Percentiles rank a stretch among this genome's conserved stretches.
phyloP scores from a whole-genome alignment of 2,113 vertebrate species.

The Garra rufa region DNA sequence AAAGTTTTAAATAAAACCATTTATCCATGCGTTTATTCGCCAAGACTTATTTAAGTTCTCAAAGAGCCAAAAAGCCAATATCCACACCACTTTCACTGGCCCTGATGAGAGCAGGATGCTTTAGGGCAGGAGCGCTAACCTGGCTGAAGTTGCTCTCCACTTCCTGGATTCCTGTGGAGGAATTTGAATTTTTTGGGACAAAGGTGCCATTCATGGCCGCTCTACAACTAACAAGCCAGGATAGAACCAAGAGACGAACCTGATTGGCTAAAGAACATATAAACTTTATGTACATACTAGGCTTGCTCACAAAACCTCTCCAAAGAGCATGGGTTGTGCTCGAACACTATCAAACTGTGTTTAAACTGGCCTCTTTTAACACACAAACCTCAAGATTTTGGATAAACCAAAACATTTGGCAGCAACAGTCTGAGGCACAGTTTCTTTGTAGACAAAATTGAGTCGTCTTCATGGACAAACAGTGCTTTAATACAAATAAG shows the following conservation, averaged over 20 bases:
- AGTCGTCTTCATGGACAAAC: background rate
- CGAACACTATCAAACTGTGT: constrained; percentile 9
- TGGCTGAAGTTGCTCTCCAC: constrained; percentile 27
- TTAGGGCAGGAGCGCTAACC: background rate
- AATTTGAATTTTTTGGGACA: constrained; percentile 41
- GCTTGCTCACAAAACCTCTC: constrained; percentile 5
- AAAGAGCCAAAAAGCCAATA: background rate
- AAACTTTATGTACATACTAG: constrained; percentile 12
- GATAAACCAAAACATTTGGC: background rate
- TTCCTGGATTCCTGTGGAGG: constrained; percentile 49
- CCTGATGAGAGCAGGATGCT: background rate
- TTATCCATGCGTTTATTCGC: background rate
- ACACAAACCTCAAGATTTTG: background rate
- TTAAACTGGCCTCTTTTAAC: background rate
- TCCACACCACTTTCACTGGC: background rate
- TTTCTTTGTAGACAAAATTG: background rate
- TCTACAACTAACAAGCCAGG: constrained; percentile 30
- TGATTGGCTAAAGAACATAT: constrained; percentile 22
- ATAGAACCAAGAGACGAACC: constrained; percentile 27
- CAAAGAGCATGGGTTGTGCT: background rate
- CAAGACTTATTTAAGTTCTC: background rate
- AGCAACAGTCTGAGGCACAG: background rate
- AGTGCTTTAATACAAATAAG: background rate
- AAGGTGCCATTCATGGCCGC: constrained; percentile 56
- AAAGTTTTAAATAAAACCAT: background rate